phyloP scores from a whole-genome alignment of 2,797 vertebrate genomes.

The Morus bassanus region DNA sequence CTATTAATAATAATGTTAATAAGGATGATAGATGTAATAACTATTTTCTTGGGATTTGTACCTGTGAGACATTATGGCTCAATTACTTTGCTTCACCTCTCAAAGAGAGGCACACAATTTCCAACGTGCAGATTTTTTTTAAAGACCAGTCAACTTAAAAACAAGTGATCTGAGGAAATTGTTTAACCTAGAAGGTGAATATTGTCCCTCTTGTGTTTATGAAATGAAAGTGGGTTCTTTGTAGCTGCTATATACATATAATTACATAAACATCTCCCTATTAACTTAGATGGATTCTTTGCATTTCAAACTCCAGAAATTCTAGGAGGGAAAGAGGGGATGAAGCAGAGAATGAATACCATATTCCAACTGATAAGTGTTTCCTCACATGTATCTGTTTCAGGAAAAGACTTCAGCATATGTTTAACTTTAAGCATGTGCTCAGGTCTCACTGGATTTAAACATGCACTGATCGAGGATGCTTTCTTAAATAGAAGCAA shows the following conservation, averaged over 20 bases:
- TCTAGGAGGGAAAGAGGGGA: not conserved
- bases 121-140: not conserved
- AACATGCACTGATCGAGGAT: not conserved
- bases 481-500: constrained; percentile 48
- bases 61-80: not conserved
- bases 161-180: not conserved
- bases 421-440: constrained; percentile 44
- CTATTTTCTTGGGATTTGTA: not conserved
- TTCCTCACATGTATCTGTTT: constrained; percentile 42
- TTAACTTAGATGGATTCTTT: constrained; percentile 10
- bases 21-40: not conserved
- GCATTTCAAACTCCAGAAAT: not conserved
- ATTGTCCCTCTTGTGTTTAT: not conserved
- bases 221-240: not conserved
- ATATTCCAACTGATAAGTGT: constrained; percentile 5
- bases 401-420: constrained; percentile 27
- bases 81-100: not conserved
- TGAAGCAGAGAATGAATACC: constrained; percentile 1
- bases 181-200: not conserved
- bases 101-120: not conserved
- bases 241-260: not conserved
- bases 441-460: constrained; percentile 47
- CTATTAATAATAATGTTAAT: not conserved
- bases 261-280: not conserved
- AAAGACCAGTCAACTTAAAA: not conserved